A percentile compares a stretch with the other conserved stretches of the same genome.
These are phyloP conservation scores for Morone saxatilis DNA, from an alignment of 2,113 vertebrate genomes.

Conservation along the genomic window DNA sequence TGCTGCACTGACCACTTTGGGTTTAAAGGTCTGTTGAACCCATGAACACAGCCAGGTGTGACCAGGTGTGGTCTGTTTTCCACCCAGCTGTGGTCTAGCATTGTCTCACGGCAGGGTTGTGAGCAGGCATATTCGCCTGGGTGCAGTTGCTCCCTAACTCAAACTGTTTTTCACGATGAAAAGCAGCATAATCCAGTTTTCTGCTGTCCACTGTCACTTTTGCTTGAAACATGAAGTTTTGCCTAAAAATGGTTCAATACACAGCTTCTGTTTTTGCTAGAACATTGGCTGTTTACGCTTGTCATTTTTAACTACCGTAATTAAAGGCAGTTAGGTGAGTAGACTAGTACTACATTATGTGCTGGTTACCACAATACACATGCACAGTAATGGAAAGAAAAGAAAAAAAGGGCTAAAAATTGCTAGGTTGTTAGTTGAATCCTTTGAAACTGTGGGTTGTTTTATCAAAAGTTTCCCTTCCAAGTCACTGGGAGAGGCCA, in stretches of 20 bases:
- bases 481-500: conserved; percentile 39
- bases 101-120: neutral
- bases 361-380: neutral
- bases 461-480: conserved; percentile 48
- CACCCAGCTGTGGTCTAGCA: neutral
- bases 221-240: neutral
- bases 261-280: neutral
- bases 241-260: neutral
- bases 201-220: neutral
- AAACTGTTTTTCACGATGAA: too few relatives aligned
- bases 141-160: neutral
- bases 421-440: neutral
- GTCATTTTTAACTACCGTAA: neutral
- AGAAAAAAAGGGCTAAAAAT: neutral
- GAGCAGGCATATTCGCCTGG: too few relatives aligned
- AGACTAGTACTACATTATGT: neutral
- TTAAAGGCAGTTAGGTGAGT: neutral
- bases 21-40: neutral
- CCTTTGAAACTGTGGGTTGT: conserved; percentile 9
- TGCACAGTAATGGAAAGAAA: neutral
- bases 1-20: neutral
- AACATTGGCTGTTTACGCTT: neutral
- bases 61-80: neutral
- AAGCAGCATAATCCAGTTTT: neutral
- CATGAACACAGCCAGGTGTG: neutral